Conservation (phyloP, 2,113 vertebrate genomes). For the Barnardius zonarius region DNA sequence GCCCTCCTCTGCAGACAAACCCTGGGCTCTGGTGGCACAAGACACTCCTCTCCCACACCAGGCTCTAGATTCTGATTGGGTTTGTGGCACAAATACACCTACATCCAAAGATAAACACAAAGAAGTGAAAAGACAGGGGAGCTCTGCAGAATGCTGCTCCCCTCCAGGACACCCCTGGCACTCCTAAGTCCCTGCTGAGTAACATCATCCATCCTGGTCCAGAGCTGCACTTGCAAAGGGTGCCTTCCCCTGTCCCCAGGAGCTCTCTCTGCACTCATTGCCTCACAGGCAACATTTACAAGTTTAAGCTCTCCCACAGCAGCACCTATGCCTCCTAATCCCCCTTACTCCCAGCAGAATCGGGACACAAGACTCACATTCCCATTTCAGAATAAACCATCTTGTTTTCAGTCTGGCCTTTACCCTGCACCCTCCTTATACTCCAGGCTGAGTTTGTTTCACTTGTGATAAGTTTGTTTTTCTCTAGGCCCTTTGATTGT, state of each 20-base stretch:
- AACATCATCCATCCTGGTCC: rapidly evolving
- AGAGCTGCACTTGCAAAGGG: not conserved
- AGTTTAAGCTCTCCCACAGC: not conserved
- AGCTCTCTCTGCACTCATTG: not conserved
- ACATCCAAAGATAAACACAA: not conserved
- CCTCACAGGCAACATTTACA: not conserved
- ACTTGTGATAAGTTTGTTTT: slow-evolving; percentile 59
- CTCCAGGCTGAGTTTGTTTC: slow-evolving; percentile 56
- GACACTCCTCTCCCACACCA: not conserved
- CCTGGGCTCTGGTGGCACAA: not conserved
- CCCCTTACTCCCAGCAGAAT: not conserved
- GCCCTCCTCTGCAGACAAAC: not conserved
- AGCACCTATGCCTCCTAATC: not conserved
- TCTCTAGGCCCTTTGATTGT: slow-evolving; percentile 25
- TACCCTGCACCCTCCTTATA: not conserved
- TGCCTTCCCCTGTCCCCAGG: not conserved
- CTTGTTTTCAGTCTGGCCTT: slow-evolving; percentile 1
- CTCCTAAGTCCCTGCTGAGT: not conserved
- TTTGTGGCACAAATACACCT: not conserved
- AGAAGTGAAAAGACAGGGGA: not conserved
- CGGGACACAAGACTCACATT: not conserved
- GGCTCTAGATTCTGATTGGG: not conserved
- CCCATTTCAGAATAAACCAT: not conserved
- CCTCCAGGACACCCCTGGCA: not conserved
- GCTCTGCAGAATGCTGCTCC: not conserved